Percentiles rank a stretch among this genome's conserved stretches.
Conservation (phyloP, 2,888 invertebrate species). For the Drosophila prostipennis region DNA sequence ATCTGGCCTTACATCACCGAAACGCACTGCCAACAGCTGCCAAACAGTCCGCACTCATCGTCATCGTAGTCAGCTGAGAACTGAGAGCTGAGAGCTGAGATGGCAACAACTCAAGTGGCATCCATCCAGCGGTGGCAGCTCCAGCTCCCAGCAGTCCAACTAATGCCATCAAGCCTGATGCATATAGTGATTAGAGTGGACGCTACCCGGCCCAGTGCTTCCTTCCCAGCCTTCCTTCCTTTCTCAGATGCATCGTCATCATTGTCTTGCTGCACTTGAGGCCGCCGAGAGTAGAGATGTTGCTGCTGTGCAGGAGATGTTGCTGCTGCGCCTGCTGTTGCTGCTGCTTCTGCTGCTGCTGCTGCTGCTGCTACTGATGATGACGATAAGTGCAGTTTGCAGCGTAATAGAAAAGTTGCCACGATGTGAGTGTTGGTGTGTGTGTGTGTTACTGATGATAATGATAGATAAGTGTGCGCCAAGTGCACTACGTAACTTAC, state of each 20-base stretch:
- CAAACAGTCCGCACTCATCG: slow-evolving; percentile 42
- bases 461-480: slow-evolving; percentile 79
- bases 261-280: slow-evolving; percentile 29
- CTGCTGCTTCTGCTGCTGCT: background rate
- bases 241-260: slow-evolving; percentile 17
- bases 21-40: slow-evolving; percentile 60
- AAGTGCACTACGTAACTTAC: slow-evolving; percentile 73
- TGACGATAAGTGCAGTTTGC: slow-evolving; percentile 76
- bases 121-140: slow-evolving; percentile 40
- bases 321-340: no score
- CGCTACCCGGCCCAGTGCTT: slow-evolving; percentile 48
- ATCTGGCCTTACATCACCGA: slow-evolving; percentile 10
- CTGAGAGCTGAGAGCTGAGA: slow-evolving; percentile 47
- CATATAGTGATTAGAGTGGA: slow-evolving; percentile 79
- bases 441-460: slow-evolving; percentile 67
- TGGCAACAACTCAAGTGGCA: slow-evolving; percentile 69
- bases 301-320: slow-evolving; percentile 10
- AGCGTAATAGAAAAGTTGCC: slow-evolving; percentile 72
- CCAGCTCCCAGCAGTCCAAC: slow-evolving; percentile 56
- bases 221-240: slow-evolving; percentile 7
- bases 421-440: slow-evolving; percentile 38
- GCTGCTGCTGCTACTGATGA: slow-evolving; percentile 52
- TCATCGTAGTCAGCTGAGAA: slow-evolving; percentile 55
- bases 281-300: slow-evolving; percentile 4
- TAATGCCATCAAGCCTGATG: slow-evolving; percentile 78